Conservation (phyloP, 2,113 vertebrate species). For the Lanius ludovicianus region DNA sequence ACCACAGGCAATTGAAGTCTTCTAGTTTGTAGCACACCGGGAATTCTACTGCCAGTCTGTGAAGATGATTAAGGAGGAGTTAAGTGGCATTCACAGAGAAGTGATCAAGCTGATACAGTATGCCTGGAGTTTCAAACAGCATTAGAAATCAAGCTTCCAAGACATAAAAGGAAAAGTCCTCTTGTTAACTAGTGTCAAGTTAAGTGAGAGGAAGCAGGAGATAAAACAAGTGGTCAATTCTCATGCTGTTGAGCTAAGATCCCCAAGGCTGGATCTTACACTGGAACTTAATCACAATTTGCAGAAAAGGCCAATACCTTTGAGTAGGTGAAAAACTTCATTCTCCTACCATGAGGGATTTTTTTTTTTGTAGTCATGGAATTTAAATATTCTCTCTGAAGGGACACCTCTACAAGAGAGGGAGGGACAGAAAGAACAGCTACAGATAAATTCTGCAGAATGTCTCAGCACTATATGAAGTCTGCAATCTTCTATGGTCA, state of each 20-base stretch:
- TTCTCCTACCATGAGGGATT: background rate
- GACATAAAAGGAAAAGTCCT: constrained; percentile 10
- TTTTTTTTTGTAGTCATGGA: background rate
- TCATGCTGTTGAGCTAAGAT: background rate
- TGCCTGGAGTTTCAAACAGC: constrained; percentile 25
- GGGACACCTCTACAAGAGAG: background rate
- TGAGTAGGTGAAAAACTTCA: background rate
- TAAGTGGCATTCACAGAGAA: background rate
- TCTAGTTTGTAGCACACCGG: background rate
- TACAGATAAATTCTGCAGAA: background rate
- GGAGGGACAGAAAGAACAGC: background rate
- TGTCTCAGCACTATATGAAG: background rate
- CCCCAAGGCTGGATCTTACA: background rate
- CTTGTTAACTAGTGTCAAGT: constrained; percentile 30
- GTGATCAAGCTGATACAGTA: background rate
- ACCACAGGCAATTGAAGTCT: background rate
- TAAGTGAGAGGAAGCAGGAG: background rate
- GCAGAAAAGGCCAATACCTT: background rate
- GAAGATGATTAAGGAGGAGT: background rate
- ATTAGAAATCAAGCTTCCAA: constrained; percentile 24
- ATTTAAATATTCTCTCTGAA: background rate
- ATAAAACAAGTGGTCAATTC: background rate
- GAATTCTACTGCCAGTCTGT: background rate
- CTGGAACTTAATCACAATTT: background rate
- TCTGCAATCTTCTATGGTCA: background rate